Base-by-base conservation (phyloP, 1,140 invertebrate species). In the Metaphire vulgaris region DNA sequence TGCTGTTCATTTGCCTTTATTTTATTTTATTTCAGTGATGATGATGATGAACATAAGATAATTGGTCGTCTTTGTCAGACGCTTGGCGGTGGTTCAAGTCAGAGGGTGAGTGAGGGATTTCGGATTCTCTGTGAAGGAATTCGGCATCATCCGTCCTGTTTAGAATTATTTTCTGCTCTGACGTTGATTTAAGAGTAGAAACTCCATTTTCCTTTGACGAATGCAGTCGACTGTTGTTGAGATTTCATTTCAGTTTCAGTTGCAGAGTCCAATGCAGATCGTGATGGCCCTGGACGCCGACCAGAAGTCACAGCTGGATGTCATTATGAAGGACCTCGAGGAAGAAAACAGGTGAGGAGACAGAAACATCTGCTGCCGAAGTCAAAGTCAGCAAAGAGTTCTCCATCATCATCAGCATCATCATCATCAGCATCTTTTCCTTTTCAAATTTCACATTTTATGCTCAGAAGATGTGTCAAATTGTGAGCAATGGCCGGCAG, bases 1-100 rank as follows among this genome's bases (percentile, higher is more conserved):
- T n/a, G n/a, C n/a, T n/a, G n/a, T n/a, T n/a, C n/a, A 41, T 64
- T 33, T 77, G 74, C 12, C 65, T 16, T 72, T 56, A 67, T n/a
- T 65, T n/a, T 33, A 6, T 28, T 21, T 75, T 67, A 26, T 72
- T 29, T 32, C 33, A 32, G 65, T 64, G 87, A 33, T 83, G 95
- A 97, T 64, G 87, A 33, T 83, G 95, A 97, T 84, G 95, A 98
- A 83, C 95, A 98, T 87, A 91, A 94, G 79, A 86, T 98, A 76
- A 97, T 97, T 79, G 95, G 94, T 1, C 93, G 95, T 84, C 96
- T 96, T 86, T 97, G 95, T 85, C 92, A 94, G 81, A 94, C 92
- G 78, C 85, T 96, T 77, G 41, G 41, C 6, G 41, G 41, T 21
- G 41, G 41, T 21, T 56, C 41, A 56, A 56, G 21, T 56, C 41